phyloP scores from a whole-genome alignment of 2,797 vertebrate species.

The Hyperoplus immaculatus region DNA sequence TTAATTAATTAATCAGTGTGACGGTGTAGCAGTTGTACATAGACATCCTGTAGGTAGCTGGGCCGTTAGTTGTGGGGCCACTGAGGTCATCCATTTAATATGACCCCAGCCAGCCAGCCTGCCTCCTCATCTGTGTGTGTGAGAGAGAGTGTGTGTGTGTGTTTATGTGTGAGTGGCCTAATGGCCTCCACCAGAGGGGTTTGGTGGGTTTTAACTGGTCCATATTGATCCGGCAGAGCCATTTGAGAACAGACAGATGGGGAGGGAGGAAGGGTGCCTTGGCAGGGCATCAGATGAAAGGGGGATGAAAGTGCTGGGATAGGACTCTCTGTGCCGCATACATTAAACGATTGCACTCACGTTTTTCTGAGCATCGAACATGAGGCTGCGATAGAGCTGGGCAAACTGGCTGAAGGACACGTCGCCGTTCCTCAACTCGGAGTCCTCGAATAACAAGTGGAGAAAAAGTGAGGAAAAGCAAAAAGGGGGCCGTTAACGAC shows the following conservation, averaged over 20 bases:
- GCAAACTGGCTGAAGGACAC: conserved; percentile 96
- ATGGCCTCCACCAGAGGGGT: conserved; percentile 79
- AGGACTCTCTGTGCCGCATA: conserved; percentile 23
- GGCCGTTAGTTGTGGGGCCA: conserved; percentile 36
- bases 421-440: conserved; percentile 94
- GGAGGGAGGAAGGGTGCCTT: conserved; percentile 48
- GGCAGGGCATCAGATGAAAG: conserved; percentile 54
- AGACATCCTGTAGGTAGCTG: conserved; percentile 52
- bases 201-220: conserved; percentile 76
- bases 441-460: conserved; percentile 84
- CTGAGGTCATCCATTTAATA: conserved; percentile 78
- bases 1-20: conserved; percentile 44
- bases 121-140: conserved; percentile 40
- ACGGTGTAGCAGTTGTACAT: conserved; percentile 18
- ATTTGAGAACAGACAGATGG: conserved; percentile 83
- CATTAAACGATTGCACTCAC: conserved; percentile 80
- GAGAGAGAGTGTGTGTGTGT: conserved; percentile 24
- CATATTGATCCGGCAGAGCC: conserved; percentile 83
- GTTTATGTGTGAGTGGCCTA: conserved; percentile 69
- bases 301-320: conserved; percentile 50
- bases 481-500: background rate
- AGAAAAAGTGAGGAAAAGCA: background rate
- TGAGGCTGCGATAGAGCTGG: conserved; percentile 96
- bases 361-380: conserved; percentile 96
- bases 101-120: conserved; percentile 61